These are phyloP conservation scores for Glaucomys volans DNA, from an alignment of 2,113 vertebrate genomes.

Conservation along the genomic window DNA sequence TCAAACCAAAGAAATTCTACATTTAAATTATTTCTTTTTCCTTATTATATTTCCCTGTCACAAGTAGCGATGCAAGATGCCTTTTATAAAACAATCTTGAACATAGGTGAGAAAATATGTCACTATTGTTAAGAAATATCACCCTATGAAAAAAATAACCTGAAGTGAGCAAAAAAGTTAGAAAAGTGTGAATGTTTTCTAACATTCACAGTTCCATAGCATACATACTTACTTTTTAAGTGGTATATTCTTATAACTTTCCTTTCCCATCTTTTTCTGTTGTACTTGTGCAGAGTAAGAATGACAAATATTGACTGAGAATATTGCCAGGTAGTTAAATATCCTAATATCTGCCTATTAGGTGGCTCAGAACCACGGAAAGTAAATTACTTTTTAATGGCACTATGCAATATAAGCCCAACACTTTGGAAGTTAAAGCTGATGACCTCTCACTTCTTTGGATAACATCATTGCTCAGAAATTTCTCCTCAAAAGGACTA, in stretches of 20 bases:
- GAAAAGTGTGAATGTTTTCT: not conserved
- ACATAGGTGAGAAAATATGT: not conserved
- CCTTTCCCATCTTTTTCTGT: constrained; percentile 18
- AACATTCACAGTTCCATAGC: not conserved
- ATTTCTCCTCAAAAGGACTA: constrained; percentile 58
- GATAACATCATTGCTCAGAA: constrained; percentile 66
- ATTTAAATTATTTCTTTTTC: constrained; percentile 35
- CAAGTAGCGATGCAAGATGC: not conserved
- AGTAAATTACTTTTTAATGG: constrained; percentile 76
- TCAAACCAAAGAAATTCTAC: constrained; percentile 29
- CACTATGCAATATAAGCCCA: constrained; percentile 71
- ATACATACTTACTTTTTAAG: not conserved
- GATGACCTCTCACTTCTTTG: constrained; percentile 51
- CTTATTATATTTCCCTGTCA: not conserved
- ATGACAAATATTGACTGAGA: constrained; percentile 65
- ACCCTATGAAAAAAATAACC: not conserved
- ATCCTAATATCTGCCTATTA: constrained; percentile 77
- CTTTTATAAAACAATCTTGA: constrained; percentile 27
- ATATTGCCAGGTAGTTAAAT: constrained; percentile 77
- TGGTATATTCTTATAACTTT: constrained; percentile 31
- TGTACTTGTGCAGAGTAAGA: constrained; percentile 47
- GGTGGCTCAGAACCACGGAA: constrained; percentile 61
- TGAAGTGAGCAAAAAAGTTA: not conserved
- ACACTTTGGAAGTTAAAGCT: constrained; percentile 64
- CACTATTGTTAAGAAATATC: constrained; percentile 25